Conservation (phyloP, 2,797 vertebrate genomes). For the Chelidonichthys spinosus region DNA sequence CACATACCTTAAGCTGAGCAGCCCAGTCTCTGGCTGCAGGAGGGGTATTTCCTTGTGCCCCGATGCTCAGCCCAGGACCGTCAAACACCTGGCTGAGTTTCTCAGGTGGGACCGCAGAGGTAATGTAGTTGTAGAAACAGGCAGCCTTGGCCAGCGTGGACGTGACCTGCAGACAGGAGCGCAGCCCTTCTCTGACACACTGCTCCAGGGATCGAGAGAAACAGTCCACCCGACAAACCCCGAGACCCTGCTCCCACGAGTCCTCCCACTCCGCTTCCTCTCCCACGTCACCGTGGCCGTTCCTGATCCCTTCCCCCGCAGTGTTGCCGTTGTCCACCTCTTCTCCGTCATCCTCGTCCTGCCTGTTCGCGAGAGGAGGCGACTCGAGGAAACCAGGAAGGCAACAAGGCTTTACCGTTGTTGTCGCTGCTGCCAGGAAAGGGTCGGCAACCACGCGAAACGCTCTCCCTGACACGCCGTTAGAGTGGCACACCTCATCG, state of each 20-base stretch:
- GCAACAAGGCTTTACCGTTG: constrained; percentile 67
- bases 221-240: constrained; percentile 82
- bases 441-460: constrained; percentile 83
- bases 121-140: constrained; percentile 85
- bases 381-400: constrained; percentile 81
- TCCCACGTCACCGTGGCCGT: constrained; percentile 58
- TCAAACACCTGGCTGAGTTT: constrained; percentile 86
- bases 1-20: constrained; percentile 82
- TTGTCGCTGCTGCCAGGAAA: constrained; percentile 36
- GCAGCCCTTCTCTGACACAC: constrained; percentile 83
- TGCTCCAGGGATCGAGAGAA: constrained; percentile 83
- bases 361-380: constrained; percentile 47
- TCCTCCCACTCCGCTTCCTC: constrained; percentile 73
- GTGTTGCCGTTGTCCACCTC: constrained; percentile 39
- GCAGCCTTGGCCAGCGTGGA: constrained; percentile 81
- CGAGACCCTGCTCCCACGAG: constrained; percentile 81
- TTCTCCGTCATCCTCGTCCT: constrained; percentile 62
- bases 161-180: constrained; percentile 78
- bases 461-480: constrained; percentile 82
- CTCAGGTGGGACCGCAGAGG: constrained; percentile 83
- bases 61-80: constrained; percentile 49
- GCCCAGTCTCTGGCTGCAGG: constrained; percentile 79
- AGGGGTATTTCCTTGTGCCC: constrained; percentile 48
- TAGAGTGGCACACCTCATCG: constrained; percentile 84
- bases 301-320: constrained; percentile 65